Conservation (phyloP, 2,888 invertebrate genomes). For the Criorhina ranunculi region DNA sequence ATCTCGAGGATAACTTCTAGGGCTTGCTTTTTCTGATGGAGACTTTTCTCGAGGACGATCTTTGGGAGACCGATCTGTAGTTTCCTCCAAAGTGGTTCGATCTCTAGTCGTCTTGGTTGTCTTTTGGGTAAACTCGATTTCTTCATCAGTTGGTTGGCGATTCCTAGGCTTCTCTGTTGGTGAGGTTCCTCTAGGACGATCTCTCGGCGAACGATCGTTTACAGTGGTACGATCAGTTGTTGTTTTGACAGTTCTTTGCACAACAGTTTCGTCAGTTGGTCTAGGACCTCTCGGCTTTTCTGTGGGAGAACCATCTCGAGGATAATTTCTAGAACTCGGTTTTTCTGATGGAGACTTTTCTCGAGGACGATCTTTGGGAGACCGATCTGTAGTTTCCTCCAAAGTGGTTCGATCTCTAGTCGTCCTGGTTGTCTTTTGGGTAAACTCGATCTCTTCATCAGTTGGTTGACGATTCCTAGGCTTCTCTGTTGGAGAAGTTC, state of each 20-base stretch:
- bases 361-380: constrained; percentile 17
- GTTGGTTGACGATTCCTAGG: neutral
- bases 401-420: constrained; percentile 4
- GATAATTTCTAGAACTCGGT: constrained; percentile 1
- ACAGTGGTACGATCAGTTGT: constrained; percentile 14
- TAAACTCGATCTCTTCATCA: constrained; percentile 9
- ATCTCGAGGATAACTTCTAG: constrained; percentile 41
- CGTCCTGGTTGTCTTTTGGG: constrained; percentile 5
- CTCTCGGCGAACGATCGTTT: constrained; percentile 2
- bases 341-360: constrained; percentile 32
- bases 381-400: constrained; percentile 1
- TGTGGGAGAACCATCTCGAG: constrained; percentile 36
- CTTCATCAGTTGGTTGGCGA: constrained; percentile 29
- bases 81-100: constrained; percentile 10
- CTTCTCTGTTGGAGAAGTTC: constrained; percentile 33
- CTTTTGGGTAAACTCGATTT: neutral
- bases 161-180: constrained; percentile 33
- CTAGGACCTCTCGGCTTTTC: constrained; percentile 26
- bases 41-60: neutral
- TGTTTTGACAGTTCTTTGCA: neutral
- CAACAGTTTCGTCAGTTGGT: neutral
- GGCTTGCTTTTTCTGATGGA: neutral
- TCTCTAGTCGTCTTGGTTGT: neutral
- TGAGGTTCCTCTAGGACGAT: constrained; percentile 36
- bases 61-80: neutral